A percentile compares a stretch with the other conserved stretches of the same genome.
These are phyloP conservation scores for Lepas anatifera DNA, from an alignment of 2,888 invertebrate species.

Conservation along the genomic window DNA sequence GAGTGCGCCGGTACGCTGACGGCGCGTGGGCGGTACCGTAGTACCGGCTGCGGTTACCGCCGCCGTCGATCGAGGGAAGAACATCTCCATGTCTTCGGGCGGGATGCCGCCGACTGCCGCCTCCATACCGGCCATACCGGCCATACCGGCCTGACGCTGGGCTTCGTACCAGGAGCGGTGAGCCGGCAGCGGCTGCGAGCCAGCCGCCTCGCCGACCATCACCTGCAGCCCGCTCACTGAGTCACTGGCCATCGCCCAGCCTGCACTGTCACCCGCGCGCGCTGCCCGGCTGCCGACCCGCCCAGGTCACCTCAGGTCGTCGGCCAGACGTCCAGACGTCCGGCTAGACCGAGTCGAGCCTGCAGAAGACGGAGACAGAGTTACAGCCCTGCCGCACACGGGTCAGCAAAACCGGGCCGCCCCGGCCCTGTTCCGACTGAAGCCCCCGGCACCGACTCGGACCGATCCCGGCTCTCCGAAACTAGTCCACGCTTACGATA, in stretches of 20 bases:
- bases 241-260: not conserved
- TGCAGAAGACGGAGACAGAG: no score
- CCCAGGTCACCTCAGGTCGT: no score
- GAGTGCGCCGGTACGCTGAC: slow-evolving; percentile 1
- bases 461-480: no score
- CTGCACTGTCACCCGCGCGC: not conserved
- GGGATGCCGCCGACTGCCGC: not conserved
- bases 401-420: not conserved
- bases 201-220: not conserved
- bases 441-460: no score
- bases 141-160: not conserved
- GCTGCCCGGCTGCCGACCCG: not conserved
- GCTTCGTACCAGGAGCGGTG: slow-evolving; percentile 5
- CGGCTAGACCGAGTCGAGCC: no score
- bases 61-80: slow-evolving; percentile 9
- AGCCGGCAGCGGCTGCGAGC: slow-evolving; percentile 6
- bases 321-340: no score
- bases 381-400: no score
- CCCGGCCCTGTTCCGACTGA: not conserved
- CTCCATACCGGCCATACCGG: not conserved
- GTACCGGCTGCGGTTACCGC: not conserved
- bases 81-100: slow-evolving; percentile 8
- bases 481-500: no score
- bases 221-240: not conserved
- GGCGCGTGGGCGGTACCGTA: not conserved